These are phyloP conservation scores for Morpho helenor DNA, from an alignment of 2,888 invertebrate species.

Conservation along the genomic window DNA sequence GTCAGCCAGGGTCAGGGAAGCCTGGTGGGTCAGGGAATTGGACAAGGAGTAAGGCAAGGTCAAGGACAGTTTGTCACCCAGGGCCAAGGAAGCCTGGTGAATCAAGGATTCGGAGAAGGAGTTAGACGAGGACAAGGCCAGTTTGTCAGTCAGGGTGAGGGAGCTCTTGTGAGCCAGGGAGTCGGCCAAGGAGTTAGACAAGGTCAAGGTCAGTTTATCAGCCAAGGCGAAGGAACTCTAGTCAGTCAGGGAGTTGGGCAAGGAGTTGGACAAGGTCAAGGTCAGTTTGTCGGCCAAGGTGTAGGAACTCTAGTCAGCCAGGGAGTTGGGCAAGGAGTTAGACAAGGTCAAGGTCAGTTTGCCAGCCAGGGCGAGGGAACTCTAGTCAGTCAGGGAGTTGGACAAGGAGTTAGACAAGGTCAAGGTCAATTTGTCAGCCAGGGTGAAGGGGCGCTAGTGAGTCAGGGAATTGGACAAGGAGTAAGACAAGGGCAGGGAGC, in stretches of 20 bases:
- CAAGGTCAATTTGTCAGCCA: constrained; percentile 32
- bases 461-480: constrained; percentile 32
- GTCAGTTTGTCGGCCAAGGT: constrained; percentile 26
- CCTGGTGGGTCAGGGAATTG: constrained; percentile 18
- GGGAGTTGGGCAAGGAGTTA: constrained; percentile 28
- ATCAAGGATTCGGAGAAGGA: constrained; percentile 39
- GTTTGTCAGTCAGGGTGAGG: constrained; percentile 21
- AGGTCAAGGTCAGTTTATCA: constrained; percentile 34
- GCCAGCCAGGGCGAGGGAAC: constrained; percentile 32
- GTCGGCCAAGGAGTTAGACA: constrained; percentile 28
- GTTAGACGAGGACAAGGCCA: constrained; percentile 32
- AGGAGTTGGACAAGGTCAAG: constrained; percentile 24
- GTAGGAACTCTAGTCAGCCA: constrained; percentile 19
- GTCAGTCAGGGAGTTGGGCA: constrained; percentile 34
- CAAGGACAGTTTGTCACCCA: constrained; percentile 26
- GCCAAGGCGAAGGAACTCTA: constrained; percentile 30
- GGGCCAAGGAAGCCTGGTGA: constrained; percentile 23
- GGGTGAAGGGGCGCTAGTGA: constrained; percentile 30
- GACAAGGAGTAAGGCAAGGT: constrained; percentile 12
- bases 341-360: constrained; percentile 19
- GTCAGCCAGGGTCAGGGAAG: constrained; percentile 11
- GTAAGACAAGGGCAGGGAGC: constrained; percentile 33
- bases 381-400: constrained; percentile 31
- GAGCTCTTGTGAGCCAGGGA: constrained; percentile 7
- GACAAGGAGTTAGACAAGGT: constrained; percentile 29